Conservation (phyloP, 2,888 invertebrate genomes). For the Liopterus haemorrhoidalis region DNA sequence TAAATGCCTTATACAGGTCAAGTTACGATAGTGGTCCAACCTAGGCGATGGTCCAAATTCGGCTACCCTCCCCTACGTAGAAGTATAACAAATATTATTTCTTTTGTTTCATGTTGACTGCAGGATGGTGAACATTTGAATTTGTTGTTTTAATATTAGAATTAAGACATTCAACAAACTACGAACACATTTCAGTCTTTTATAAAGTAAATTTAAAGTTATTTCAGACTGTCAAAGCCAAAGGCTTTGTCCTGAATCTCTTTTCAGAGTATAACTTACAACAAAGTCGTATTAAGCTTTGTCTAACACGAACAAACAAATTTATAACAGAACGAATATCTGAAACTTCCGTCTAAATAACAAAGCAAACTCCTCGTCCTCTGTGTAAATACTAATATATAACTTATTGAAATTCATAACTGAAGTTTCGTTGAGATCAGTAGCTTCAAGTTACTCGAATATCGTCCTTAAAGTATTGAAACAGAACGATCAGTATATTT, state of each 20-base stretch:
- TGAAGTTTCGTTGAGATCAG: conserved; percentile 38
- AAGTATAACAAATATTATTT: too few relatives aligned
- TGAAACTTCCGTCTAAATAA: conserved; percentile 40
- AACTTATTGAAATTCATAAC: conserved; percentile 44
- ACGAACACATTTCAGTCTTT: too few relatives aligned
- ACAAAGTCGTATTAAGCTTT: conserved; percentile 35
- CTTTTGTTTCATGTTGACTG: too few relatives aligned
- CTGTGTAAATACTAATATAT: conserved; percentile 42
- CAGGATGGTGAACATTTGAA: too few relatives aligned
- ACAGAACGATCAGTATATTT: conserved; percentile 37
- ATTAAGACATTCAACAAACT: too few relatives aligned
- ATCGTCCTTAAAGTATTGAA: conserved; percentile 39
- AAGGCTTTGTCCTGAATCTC: conserved; percentile 21
- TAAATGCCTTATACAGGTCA: too few relatives aligned
- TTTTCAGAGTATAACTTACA: conserved; percentile 12
- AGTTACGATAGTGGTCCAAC: too few relatives aligned
- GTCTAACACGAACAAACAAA: conserved; percentile 39
- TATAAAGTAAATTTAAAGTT: conserved; percentile 20
- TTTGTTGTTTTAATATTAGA: too few relatives aligned
- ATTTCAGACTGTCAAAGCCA: conserved; percentile 22
- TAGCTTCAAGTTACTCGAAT: too few relatives aligned
- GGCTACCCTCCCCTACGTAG: too few relatives aligned
- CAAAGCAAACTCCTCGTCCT: conserved; percentile 34
- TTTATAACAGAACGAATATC: conserved; percentile 38
- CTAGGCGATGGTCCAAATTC: too few relatives aligned